Evolutionary conservation across 2,113 vertebrate genomes (phyloP), one percentile per base, ranked within the genome.

Genomic region (Orycteropus afer): DNA sequence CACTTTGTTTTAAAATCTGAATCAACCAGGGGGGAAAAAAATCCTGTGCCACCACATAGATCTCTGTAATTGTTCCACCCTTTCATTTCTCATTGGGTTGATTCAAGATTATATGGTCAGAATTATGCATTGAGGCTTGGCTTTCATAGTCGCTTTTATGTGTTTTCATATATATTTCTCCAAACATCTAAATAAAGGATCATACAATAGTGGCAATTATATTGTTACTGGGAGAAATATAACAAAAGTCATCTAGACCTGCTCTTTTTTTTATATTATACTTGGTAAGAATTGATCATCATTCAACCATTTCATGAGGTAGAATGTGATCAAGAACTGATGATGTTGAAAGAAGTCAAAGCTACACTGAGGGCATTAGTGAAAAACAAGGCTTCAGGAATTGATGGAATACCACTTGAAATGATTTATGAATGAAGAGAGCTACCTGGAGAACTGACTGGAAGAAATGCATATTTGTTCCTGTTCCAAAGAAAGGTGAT

Each of bases 171-270:
- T 71, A 71, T 81, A 59, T 53, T 86, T 27, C 17, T 82, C 76
- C n/a, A 78, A 82, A 92, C 77, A 27, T 74, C 74, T 81, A 77
- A 83, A 55, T 23, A 85, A 93, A 86, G 37, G 29, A 80, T 57
- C 13, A 20, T 69, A 77, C 37, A 55, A 25, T 51, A 81, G 7
- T 69, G 91, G n/a, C 34, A 80, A 77, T 47, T 69, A 32, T 69
- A 80, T 49, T 55, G 49, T 63, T 65, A 57, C 29, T 57, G 32
- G 7, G 2, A 10, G 37, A 80, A 4, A 63, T 34, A 69, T 3
- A 88, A 29, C 20, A 65, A 79, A 12, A 22, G 8, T 47, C 59
- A 71, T 45, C 40, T 42, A 82, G 25, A 53, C 18, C 14, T 37
- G 37, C 15, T 61, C 11, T 7, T 20, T 51, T 37, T 14, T 69